Evolutionary conservation across 2,797 vertebrate genomes (phyloP).

Genomic region (Pantherophis vulpinus): DNA sequence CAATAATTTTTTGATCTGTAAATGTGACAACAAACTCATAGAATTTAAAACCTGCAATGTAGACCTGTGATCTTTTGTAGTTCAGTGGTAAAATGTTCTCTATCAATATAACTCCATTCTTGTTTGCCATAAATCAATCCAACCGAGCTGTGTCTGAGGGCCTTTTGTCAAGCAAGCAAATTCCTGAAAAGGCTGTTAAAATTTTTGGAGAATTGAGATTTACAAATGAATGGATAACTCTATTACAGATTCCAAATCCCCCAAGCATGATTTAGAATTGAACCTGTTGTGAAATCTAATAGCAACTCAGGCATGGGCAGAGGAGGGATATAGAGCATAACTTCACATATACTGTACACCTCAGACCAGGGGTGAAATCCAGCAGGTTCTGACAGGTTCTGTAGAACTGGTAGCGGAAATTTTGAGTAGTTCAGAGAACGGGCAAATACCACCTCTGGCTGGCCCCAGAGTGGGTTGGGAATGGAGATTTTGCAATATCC

Average conservation of each 20-base stretch:
- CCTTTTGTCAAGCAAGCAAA: not conserved
- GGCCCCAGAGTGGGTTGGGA: too few relatives aligned
- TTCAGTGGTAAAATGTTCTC: not conserved
- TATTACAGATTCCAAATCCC: not conserved
- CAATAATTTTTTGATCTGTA: not conserved
- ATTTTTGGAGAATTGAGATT: not conserved
- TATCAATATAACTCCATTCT: not conserved
- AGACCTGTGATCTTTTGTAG: not conserved
- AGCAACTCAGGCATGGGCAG: not conserved
- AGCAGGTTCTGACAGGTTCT: too few relatives aligned
- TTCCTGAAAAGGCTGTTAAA: not conserved
- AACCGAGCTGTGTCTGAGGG: not conserved
- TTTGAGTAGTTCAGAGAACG: too few relatives aligned
- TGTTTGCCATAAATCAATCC: not conserved
- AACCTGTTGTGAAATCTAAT: not conserved
- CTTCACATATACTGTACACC: not conserved
- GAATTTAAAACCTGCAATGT: not conserved
- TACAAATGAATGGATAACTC: not conserved
- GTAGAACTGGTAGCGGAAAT: too few relatives aligned
- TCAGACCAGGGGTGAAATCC: not conserved
- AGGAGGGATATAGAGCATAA: not conserved
- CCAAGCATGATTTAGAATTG: not conserved
- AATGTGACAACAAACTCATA: not conserved
- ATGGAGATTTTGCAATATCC: too few relatives aligned
- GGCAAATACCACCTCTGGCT: too few relatives aligned